Conservation (phyloP, 2,888 invertebrate genomes). For the Cylindroiulus punctatus region DNA sequence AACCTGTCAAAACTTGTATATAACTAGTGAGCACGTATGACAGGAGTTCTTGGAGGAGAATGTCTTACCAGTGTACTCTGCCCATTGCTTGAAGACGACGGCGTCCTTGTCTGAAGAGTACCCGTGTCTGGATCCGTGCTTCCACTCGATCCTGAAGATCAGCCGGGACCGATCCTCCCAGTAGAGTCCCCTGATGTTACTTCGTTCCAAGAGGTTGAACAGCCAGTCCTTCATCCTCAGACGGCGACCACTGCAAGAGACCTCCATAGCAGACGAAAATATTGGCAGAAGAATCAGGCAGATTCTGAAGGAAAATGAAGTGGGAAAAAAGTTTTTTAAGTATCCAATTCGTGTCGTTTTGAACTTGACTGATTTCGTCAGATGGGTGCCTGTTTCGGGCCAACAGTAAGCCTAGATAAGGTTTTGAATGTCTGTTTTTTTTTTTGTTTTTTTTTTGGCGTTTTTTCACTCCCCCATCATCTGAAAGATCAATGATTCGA, state of each 20-base stretch:
- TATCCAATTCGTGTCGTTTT: no score
- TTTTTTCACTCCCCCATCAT: no score
- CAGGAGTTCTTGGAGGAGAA: background rate
- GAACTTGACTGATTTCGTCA: no score
- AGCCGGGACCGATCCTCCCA: constrained; percentile 43
- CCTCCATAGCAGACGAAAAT: background rate
- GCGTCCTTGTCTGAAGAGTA: constrained; percentile 52
- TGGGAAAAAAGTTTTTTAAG: no score
- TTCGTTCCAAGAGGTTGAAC: constrained; percentile 24
- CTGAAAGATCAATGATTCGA: no score
- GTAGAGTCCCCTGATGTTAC: background rate
- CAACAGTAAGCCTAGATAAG: no score
- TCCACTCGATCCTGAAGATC: constrained; percentile 54
- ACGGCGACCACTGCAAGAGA: background rate
- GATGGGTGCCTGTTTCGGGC: no score
- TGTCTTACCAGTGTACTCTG: constrained; percentile 54
- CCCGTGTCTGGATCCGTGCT: constrained; percentile 56
- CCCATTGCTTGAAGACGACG: constrained; percentile 52
- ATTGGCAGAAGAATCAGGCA: constrained; percentile 8
- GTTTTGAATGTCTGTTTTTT: no score
- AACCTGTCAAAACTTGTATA: no score
- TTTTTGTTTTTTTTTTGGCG: no score
- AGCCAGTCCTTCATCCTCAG: constrained; percentile 56
- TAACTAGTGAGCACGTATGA: no score
- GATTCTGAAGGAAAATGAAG: background rate